Evolutionary conservation across 2,797 vertebrate species (phyloP), one percentile per base, ranked within the genome.

Genomic region (Alfaro cultratus): DNA sequence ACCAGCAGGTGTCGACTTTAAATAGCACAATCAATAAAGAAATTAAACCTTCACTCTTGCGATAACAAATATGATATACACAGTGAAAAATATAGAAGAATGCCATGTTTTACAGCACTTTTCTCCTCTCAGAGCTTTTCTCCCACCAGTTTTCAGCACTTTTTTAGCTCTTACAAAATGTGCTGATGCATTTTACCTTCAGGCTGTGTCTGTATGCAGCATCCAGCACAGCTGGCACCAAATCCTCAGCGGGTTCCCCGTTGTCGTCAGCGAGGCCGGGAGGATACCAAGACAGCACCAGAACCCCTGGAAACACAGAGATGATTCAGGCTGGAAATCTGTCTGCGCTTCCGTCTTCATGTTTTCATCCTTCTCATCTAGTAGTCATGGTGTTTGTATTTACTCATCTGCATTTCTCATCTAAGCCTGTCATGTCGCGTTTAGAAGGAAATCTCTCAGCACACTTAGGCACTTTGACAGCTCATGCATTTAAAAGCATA

Each of bases 261-360:
- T 97, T 96, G 83, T 97, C 96, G 46, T 98, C 97, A 74, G 96
- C 96, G 78, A 96, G 88, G 46, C 96, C 97, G 0, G 96, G 97
- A 21, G 97, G 97, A 88, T 96, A 97, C 97, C 97, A 97, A 77
- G 97, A 96, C 83, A 97, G 87, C 29, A 97, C 96, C 86, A 98
- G 94, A 62, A 97, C 97, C 34, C 97, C 97, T 97, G 70, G 57
- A 91, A 81, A 88, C 1, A 12, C 29, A 85, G 60, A 76, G 5
- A 85, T n/a, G 47, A 60, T 16, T 6, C 34, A 26, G 12, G 15
- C 7, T 53, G 36, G n/a, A 16, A 67, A n/a, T 10, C 23, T 1
- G 10, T 76, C 72, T 43, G 10, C 2, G 11, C 41, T 70, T 70
- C 23, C 2, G 10, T 70, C 23, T 70, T 41, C 41, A 41, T 12